These are phyloP conservation scores for Callionymus lyra DNA, from an alignment of 2,113 vertebrate genomes.

Conservation along the genomic window DNA sequence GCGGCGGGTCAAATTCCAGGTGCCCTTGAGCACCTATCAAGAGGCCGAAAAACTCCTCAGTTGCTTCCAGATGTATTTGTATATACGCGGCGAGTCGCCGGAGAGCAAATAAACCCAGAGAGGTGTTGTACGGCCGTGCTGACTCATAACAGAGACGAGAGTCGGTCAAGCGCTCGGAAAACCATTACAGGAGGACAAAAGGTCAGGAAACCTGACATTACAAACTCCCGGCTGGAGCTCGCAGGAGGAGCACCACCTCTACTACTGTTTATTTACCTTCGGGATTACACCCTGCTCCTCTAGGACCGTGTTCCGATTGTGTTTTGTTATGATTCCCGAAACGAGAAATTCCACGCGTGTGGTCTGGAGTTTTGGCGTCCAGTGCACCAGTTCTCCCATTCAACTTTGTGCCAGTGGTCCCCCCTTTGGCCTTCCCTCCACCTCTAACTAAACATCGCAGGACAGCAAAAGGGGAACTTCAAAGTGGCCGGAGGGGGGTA, in stretches of 20 bases:
- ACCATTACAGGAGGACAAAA: constrained; percentile 36
- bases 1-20: constrained; percentile 40
- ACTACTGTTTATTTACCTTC: constrained; percentile 63
- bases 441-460: constrained; percentile 66
- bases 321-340: constrained; percentile 64
- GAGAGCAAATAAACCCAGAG: constrained; percentile 43
- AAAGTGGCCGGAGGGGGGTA: constrained; percentile 66
- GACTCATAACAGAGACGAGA: constrained; percentile 42
- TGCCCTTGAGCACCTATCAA: constrained; percentile 34
- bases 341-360: constrained; percentile 64
- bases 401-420: constrained; percentile 60
- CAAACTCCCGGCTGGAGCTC: constrained; percentile 41
- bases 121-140: constrained; percentile 45
- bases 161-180: constrained; percentile 33
- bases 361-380: constrained; percentile 59
- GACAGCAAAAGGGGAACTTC: constrained; percentile 68
- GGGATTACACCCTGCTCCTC: constrained; percentile 63
- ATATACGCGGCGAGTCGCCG: constrained; percentile 40
- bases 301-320: constrained; percentile 60
- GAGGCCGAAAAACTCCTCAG: constrained; percentile 15
- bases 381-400: constrained; percentile 50
- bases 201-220: constrained; percentile 40
- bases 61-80: constrained; percentile 44
- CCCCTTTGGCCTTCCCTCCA: constrained; percentile 58
- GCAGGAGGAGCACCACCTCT: constrained; percentile 45